Conservation (phyloP, 2,797 vertebrate genomes). For the Natrix natrix region DNA sequence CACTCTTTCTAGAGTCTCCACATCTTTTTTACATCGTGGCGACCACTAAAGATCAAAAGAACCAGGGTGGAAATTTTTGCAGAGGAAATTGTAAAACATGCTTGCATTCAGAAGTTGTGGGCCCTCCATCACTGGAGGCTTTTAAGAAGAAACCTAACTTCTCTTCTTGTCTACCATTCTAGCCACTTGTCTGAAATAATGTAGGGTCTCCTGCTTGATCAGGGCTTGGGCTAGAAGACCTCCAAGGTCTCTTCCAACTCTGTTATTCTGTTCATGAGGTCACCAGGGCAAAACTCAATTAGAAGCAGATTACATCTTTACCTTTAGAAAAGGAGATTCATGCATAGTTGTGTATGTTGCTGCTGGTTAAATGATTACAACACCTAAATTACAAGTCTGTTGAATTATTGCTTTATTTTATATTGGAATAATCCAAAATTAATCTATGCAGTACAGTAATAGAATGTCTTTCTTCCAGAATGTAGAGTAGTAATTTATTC, state of each 20-base stretch:
- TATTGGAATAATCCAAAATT: slow-evolving; percentile 18
- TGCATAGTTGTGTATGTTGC: not conserved
- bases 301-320: not conserved
- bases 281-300: not conserved
- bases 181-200: not conserved
- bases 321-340: not conserved
- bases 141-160: not conserved
- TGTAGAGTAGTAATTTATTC: slow-evolving; percentile 30
- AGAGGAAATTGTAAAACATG: not conserved
- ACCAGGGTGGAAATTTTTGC: not conserved
- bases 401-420: not conserved
- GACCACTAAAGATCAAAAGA: not conserved
- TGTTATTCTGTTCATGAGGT: not conserved
- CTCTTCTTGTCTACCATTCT: not conserved
- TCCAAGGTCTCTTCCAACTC: not conserved
- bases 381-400: not conserved
- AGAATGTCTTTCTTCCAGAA: slow-evolving; percentile 27
- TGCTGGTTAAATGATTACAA: not conserved
- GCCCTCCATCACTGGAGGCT: not conserved
- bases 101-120: not conserved
- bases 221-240: not conserved
- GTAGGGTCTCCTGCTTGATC: not conserved
- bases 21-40: too few relatives aligned
- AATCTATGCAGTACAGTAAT: not conserved
- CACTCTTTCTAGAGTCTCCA: too few relatives aligned